Base-by-base conservation (phyloP, 2,888 invertebrate species). In the Platycheirus rosarum region DNA sequence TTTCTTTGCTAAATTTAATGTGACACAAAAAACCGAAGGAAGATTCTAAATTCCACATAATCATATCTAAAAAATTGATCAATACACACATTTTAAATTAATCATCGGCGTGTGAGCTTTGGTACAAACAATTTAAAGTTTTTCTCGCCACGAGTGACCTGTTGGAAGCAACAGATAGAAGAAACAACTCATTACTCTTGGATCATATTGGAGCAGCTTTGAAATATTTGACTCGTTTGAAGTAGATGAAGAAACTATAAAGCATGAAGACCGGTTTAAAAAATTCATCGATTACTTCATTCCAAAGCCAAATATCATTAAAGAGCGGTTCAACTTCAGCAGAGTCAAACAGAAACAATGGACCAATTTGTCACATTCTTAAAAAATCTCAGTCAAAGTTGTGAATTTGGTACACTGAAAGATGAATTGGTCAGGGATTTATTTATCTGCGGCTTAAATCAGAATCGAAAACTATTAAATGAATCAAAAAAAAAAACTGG, bases 391-490 rank as follows among this genome's bases (percentile, higher is more conserved):
- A 29, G 32, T n/a, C 26, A 44, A 16, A 29, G 5, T 2, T 60
- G 60, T 44, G 29, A 16, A 11, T 60, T 60, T 44, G 16, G 9
- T 6, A 13, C 16, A n/a, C 48, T 46, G 13, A 62, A 48, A 13
- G 13, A 48, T 20, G 32, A 48, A 11, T 35, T 62, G 9, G 18
- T 63, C 11, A 18, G 63, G 13, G 48, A 48, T 29, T 8, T 48
- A 23, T 62, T 62, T n/a, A 29, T 62, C 14, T 29, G 48, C 20
- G 62, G 51, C 1, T 40, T 42, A 40, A 51, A 66, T 13, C 35
- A 40, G n/a, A 51, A 23, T 18, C 42, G 42, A 44, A 44, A 29
- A 32, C 16, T 49, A 49, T 14, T 65, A 37, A 65, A 65, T 26
- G 37, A 65, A 26, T 40, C 20, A 8, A 14, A 16, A 66, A 16